These are phyloP conservation scores for Polyodon spathula DNA, from an alignment of 2,113 vertebrate genomes.

Conservation along the genomic window DNA sequence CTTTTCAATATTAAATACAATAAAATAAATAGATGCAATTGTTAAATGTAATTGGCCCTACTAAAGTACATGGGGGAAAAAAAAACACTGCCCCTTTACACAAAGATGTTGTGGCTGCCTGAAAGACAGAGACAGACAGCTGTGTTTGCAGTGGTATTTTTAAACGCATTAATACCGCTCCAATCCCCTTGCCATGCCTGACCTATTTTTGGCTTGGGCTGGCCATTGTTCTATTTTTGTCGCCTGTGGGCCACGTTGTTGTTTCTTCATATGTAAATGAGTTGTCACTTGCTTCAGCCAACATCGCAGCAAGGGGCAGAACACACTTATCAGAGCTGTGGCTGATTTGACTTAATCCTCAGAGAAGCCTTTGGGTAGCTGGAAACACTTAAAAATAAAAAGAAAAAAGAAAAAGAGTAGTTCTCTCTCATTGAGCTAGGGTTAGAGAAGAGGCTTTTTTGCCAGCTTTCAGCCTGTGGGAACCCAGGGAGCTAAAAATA, in stretches of 20 bases:
- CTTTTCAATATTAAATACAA: no score
- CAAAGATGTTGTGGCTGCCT: no score
- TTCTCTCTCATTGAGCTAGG: slow-evolving; percentile 8
- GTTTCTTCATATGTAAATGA: slow-evolving; percentile 98
- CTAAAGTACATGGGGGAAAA: no score
- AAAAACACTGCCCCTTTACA: no score
- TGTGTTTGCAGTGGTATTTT: slow-evolving; percentile 99
- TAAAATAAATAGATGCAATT: no score
- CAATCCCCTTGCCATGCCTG: slow-evolving; percentile 90
- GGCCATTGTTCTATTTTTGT: slow-evolving; percentile 99
- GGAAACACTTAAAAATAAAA: slow-evolving; percentile 27
- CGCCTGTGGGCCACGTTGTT: slow-evolving; percentile 88
- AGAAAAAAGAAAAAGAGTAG: slow-evolving; percentile 25
- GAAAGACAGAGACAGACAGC: slow-evolving; percentile 85
- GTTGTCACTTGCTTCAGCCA: slow-evolving; percentile 64
- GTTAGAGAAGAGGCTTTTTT: slow-evolving; percentile 31
- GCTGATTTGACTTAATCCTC: slow-evolving; percentile 24
- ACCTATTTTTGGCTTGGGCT: slow-evolving; percentile 98
- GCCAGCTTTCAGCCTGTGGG: slow-evolving; percentile 52
- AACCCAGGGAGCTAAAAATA: slow-evolving; percentile 22
- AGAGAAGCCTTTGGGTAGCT: slow-evolving; percentile 22
- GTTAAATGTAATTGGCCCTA: no score
- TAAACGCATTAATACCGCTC: slow-evolving; percentile 98
- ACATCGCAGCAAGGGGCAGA: slow-evolving; percentile 41
- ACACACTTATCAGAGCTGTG: slow-evolving; percentile 22